These are phyloP conservation scores for Alfaro cultratus DNA, from an alignment of 2,797 vertebrate genomes.

Conservation along the genomic window DNA sequence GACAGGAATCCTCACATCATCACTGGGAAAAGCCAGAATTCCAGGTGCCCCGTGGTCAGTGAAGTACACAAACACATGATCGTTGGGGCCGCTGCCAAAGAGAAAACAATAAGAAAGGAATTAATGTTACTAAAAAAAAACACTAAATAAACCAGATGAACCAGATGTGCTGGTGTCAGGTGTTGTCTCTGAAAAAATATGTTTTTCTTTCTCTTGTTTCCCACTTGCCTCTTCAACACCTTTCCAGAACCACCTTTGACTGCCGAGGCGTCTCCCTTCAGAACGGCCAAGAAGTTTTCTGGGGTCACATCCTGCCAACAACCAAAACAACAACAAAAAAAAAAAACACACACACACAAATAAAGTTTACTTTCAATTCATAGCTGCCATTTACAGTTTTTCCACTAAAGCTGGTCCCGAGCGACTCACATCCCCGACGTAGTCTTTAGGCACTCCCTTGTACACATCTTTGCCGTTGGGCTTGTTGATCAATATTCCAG, in stretches of 20 bases:
- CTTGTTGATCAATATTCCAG: conserved; percentile 91
- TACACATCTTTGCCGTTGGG: conserved; percentile 94
- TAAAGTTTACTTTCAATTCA: background rate
- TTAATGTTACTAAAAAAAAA: background rate
- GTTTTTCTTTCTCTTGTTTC: background rate
- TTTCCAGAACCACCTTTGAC: conserved; percentile 92
- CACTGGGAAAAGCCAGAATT: conserved; percentile 89
- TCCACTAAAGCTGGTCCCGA: background rate
- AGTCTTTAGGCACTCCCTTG: conserved; percentile 90
- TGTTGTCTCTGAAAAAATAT: background rate
- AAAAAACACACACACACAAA: background rate
- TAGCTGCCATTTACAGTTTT: background rate
- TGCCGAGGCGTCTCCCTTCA: conserved; percentile 85
- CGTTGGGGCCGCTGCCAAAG: conserved; percentile 88
- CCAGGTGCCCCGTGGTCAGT: conserved; percentile 94
- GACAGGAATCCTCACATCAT: conserved; percentile 84
- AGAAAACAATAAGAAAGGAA: conserved; percentile 5
- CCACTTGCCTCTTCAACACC: conserved; percentile 90
- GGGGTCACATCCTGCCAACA: conserved; percentile 88
- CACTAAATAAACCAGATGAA: conserved; percentile 4
- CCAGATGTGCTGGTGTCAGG: background rate
- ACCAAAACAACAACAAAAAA: background rate
- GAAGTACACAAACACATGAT: conserved; percentile 96
- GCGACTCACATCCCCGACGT: conserved; percentile 84
- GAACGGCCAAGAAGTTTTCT: conserved; percentile 91